Conservation (phyloP, 2,888 invertebrate genomes). For the Andrena marginata region DNA sequence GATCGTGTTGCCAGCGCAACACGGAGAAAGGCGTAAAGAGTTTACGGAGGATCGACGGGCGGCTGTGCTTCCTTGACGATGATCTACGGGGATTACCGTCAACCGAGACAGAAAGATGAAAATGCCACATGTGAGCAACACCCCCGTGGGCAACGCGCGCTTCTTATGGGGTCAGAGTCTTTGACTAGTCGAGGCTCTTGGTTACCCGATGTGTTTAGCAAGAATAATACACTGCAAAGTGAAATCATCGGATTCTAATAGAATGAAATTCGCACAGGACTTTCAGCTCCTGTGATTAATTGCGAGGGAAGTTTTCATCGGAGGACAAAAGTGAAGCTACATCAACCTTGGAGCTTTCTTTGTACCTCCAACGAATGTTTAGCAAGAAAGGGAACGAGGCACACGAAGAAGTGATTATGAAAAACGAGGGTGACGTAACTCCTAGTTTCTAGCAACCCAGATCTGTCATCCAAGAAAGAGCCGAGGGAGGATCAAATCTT, state of each 20-base stretch:
- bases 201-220: background rate
- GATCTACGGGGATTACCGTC: constrained; percentile 62
- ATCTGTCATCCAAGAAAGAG: constrained; percentile 77
- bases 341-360: background rate
- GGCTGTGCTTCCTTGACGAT: constrained; percentile 62
- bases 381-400: constrained; percentile 7
- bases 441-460: constrained; percentile 77
- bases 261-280: no score
- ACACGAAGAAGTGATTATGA: constrained; percentile 33
- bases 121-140: constrained; percentile 46
- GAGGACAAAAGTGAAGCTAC: constrained; percentile 1
- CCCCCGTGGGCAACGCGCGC: constrained; percentile 42
- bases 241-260: no score
- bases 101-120: constrained; percentile 41
- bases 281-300: no score
- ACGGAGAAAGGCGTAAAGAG: constrained; percentile 62
- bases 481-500: constrained; percentile 70
- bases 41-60: constrained; percentile 19
- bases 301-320: background rate
- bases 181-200: background rate
- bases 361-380: background rate
- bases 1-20: constrained; percentile 59
- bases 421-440: constrained; percentile 66
- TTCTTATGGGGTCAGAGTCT: background rate
- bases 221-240: no score